These are phyloP conservation scores for Balaeniceps rex DNA, from an alignment of 2,113 vertebrate genomes.

Conservation along the genomic window DNA sequence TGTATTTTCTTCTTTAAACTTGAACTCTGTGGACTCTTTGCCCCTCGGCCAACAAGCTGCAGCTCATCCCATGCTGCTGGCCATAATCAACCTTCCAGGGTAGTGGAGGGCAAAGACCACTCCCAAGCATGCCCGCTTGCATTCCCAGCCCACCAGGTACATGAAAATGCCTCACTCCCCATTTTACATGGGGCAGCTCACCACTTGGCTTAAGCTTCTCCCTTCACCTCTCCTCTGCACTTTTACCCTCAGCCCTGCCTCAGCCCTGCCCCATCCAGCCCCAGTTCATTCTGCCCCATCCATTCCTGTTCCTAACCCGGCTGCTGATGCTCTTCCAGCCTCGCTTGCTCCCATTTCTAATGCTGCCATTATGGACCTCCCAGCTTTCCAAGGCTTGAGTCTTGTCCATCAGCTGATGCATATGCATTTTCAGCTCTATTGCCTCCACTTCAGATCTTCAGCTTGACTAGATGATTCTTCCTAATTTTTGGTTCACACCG, in stretches of 20 bases:
- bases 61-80: not conserved
- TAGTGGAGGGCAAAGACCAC: not conserved
- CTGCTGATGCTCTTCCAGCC: not conserved
- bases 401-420: not conserved
- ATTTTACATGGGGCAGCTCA: not conserved
- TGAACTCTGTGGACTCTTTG: not conserved
- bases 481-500: not conserved
- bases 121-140: fast-evolving
- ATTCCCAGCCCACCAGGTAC: not conserved
- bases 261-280: not conserved
- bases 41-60: not conserved
- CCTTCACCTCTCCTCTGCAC: not conserved
- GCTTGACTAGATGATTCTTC: not conserved
- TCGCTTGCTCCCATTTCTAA: not conserved
- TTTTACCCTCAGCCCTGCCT: not conserved
- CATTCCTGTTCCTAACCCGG: not conserved
- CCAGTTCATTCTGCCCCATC: too few species aligned
- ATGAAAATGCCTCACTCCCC: fast-evolving
- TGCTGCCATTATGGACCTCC: fast-evolving
- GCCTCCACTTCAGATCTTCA: not conserved
- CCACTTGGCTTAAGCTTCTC: not conserved
- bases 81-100: not conserved
- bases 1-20: not conserved
- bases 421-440: not conserved
- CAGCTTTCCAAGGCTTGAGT: not conserved